Conservation (phyloP, 2,797 vertebrate genomes). For the Muscicapa striata region DNA sequence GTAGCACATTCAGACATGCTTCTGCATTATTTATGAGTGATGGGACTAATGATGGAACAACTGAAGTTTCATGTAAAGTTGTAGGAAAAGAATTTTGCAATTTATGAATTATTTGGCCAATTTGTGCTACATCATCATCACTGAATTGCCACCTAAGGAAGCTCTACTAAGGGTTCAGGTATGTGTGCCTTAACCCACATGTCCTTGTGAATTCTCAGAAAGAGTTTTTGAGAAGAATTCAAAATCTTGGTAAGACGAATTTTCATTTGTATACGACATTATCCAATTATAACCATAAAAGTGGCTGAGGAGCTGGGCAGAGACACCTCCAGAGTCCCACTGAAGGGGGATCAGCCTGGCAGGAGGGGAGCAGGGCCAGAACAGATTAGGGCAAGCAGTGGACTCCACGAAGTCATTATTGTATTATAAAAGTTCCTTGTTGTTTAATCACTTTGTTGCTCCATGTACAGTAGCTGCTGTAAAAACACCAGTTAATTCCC, state of each 20-base stretch:
- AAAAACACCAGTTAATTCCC: neutral
- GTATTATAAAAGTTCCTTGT: neutral
- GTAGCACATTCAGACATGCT: neutral
- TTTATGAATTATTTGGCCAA: neutral
- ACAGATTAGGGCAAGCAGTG: neutral
- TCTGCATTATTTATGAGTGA: neutral
- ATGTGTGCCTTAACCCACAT: neutral
- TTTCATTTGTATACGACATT: neutral
- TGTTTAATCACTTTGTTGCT: neutral
- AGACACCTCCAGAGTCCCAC: neutral
- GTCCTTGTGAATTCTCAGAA: neutral
- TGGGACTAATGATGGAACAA: neutral
- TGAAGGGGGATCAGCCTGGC: neutral
- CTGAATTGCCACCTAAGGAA: neutral
- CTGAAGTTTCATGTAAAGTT: neutral
- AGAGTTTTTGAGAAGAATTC: neutral
- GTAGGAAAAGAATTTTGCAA: neutral
- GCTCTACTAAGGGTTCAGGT: neutral
- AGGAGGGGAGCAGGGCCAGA: neutral
- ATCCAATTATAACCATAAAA: neutral
- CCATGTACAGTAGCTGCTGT: neutral
- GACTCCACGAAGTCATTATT: neutral
- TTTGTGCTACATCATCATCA: neutral
- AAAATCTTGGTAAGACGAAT: neutral
- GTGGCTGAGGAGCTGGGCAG: neutral